Conservation (phyloP, 2,113 vertebrate genomes). For the Gobius niger region DNA sequence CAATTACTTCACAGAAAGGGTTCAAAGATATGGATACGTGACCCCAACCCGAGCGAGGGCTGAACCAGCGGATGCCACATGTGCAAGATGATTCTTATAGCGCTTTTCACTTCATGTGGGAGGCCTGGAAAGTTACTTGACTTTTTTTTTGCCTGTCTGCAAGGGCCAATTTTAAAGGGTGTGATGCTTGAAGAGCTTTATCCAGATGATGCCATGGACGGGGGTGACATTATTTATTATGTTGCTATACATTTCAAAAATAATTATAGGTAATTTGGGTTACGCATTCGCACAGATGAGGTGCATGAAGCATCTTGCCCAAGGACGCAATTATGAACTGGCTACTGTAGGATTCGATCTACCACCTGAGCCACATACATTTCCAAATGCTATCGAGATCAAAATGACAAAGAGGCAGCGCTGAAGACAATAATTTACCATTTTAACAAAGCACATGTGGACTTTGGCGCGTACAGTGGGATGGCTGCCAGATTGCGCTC, state of each 20-base stretch:
- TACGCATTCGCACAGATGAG: too few species aligned
- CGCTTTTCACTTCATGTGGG: not conserved
- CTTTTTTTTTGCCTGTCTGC: not conserved
- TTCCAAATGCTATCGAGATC: too few species aligned
- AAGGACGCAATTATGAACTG: too few species aligned
- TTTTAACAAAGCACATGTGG: not conserved
- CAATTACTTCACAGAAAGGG: conserved; percentile 35
- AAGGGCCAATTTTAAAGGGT: not conserved
- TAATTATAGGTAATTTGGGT: too few species aligned
- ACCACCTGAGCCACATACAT: too few species aligned
- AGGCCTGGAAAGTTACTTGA: not conserved
- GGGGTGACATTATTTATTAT: too few species aligned
- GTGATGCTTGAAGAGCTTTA: not conserved
- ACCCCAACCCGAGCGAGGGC: conserved; percentile 28
- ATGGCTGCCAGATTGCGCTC: not conserved
- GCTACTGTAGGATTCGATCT: too few species aligned
- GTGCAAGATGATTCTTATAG: not conserved
- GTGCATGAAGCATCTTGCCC: too few species aligned
- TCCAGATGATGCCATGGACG: too few species aligned
- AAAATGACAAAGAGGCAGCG: not conserved
- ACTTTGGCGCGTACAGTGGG: not conserved
- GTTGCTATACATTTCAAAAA: too few species aligned
- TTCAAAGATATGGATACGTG: conserved; percentile 22
- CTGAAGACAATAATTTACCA: not conserved
- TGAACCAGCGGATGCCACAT: conserved; percentile 31